Evolutionary conservation across 2,113 vertebrate species (phyloP), one percentile per base, ranked within the genome.

Genomic region (Coturnix japonica): DNA sequence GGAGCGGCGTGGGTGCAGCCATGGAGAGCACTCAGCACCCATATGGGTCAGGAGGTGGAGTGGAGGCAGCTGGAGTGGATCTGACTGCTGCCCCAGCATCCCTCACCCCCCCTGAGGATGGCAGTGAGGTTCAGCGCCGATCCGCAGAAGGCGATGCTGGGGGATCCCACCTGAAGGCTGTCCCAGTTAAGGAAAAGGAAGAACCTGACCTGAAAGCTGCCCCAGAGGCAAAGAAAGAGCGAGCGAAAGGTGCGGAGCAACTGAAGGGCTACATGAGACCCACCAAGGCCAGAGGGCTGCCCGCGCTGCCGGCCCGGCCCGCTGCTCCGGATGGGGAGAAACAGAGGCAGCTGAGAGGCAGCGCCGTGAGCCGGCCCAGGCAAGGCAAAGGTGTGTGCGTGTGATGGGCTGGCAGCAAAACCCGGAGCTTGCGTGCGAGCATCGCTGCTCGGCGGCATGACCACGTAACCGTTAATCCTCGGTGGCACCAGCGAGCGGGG

Each of bases 201-300:
- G 91, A 25, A 18, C 0, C 18, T 11, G 93, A 86, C 3, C 61
- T 70, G 19, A 90, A 75, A 51, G 28, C 21, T 0, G 19, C 8
- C 20, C 75, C 78, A 28, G 96, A 94, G 80, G 64, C 64, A 2
- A 95, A 94, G 82, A 96, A 76, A 1, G 96, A 94, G 30, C 74
- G 79, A 53, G 43, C 11, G 22, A 97, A 84, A 92, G 82, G 59
- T 5, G 28, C 89, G 3, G 97, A 97, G 20, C 94, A 88, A 9
- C 11, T 98, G 9, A 98, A 97, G 94, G 97, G 98, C 92, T 98
- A 98, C 96, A 97, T 98, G 98, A 97, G 98, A 85, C 97, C 98
- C 49, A 98, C 97, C 3, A 97, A 96, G 77, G 74, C 97, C 3
- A 92, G 98, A 30, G 98, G 97, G 46, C 87, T 80, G 33, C 13